These are phyloP conservation scores for Bombylius discolor DNA, from an alignment of 2,888 invertebrate genomes.

Conservation along the genomic window DNA sequence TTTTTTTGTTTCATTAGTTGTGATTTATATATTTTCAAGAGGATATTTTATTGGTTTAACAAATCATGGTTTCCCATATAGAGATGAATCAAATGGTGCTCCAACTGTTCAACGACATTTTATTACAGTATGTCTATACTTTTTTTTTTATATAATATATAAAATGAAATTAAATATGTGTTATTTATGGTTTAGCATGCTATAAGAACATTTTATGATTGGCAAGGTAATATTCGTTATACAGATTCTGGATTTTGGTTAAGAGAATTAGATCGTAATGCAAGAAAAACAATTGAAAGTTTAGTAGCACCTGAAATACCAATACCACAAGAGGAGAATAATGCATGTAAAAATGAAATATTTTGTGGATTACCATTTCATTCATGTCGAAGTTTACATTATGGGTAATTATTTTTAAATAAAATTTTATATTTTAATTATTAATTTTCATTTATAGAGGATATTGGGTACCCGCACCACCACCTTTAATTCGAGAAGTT, in stretches of 20 bases:
- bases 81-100: constrained; percentile 29
- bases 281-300: constrained; percentile 25
- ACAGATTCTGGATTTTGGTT: constrained; percentile 28
- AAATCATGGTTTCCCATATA: constrained; percentile 43
- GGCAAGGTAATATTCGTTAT: constrained; percentile 22
- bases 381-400: constrained; percentile 21
- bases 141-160: neutral
- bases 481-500: constrained; percentile 22
- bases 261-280: constrained; percentile 25
- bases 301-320: constrained; percentile 25
- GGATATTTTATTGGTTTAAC: constrained; percentile 26
- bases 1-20: constrained; percentile 20
- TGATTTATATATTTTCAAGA: constrained; percentile 22
- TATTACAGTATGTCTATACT: constrained; percentile 35
- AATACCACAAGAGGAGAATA: constrained; percentile 21
- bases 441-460: constrained; percentile 15
- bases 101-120: constrained; percentile 39
- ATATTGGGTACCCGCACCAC: constrained; percentile 23
- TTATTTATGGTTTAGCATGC: constrained; percentile 19
- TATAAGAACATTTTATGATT: constrained; percentile 23
- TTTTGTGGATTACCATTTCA: constrained; percentile 25
- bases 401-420: constrained; percentile 17
- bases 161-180: neutral
- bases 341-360: constrained; percentile 23
- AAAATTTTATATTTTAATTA: neutral